Evolutionary conservation across 2,113 vertebrate genomes (phyloP).

Genomic region (Centropus bengalensis): DNA sequence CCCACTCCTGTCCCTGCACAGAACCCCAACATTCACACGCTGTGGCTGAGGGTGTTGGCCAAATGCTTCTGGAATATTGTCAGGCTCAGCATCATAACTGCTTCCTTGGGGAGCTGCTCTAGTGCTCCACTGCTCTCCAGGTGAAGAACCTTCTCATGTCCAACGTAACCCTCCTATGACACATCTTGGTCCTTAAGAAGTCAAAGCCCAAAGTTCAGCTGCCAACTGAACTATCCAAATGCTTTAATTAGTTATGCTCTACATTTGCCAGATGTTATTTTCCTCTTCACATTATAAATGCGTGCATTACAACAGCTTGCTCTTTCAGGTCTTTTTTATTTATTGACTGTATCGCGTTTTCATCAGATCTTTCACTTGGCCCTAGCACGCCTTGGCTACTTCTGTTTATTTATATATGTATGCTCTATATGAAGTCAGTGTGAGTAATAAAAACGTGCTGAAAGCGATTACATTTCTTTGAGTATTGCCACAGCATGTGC

Average conservation of each 20-base stretch:
- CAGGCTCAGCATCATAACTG: no score
- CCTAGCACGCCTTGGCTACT: not conserved
- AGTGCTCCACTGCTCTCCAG: no score
- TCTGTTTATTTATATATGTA: not conserved
- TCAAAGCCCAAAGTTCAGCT: not conserved
- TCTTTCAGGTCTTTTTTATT: not conserved
- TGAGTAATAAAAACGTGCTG: not conserved
- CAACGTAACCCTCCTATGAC: no score
- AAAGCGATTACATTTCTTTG: not conserved
- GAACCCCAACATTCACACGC: no score
- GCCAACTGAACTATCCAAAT: not conserved
- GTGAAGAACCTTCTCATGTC: no score
- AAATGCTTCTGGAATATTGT: no score
- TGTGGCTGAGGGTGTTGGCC: no score
- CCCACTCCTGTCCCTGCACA: no score
- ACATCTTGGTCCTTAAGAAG: not conserved
- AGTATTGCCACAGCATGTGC: not conserved
- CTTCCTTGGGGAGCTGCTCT: no score
- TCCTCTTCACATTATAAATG: not conserved
- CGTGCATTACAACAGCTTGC: not conserved
- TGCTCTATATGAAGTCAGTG: not conserved
- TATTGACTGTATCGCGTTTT: not conserved
- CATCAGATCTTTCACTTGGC: not conserved
- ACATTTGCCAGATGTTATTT: not conserved
- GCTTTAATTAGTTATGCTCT: not conserved